phyloP scores from a whole-genome alignment of 2,113 vertebrate species.

The Macrotus californicus region DNA sequence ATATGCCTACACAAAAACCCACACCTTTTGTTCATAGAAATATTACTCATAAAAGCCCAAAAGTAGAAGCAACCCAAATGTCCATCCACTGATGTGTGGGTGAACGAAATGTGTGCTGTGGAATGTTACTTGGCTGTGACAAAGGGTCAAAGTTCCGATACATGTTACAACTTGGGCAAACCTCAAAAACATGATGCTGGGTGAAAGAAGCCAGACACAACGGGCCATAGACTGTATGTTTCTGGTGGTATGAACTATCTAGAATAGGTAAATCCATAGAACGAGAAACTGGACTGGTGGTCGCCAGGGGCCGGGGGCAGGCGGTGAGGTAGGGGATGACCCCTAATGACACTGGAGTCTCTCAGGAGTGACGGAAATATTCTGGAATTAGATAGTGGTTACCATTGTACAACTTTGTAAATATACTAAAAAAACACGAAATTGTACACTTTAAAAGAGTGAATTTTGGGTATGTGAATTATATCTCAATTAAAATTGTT shows the following conservation, averaged over 20 bases:
- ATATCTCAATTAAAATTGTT: neutral
- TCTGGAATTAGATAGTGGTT: neutral
- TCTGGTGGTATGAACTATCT: neutral
- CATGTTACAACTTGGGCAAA: neutral
- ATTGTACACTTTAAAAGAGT: neutral
- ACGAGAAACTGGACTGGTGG: neutral
- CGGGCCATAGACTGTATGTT: neutral
- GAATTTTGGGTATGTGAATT: neutral
- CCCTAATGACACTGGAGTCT: neutral
- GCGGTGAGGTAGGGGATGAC: no score
- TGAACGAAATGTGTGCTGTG: neutral
- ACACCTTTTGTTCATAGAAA: neutral
- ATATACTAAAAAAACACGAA: neutral
- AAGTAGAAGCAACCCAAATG: neutral
- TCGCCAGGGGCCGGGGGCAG: neutral
- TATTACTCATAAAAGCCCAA: neutral
- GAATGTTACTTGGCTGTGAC: neutral
- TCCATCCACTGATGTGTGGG: neutral
- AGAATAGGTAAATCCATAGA: neutral
- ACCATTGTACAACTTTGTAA: neutral
- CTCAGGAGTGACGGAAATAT: neutral
- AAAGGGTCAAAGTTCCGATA: neutral
- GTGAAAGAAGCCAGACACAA: neutral
- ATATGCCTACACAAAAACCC: neutral
- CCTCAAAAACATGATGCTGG: neutral